Base-by-base conservation (phyloP, 2,113 vertebrate genomes). In the Sinocyclocheilus maitianheensis region DNA sequence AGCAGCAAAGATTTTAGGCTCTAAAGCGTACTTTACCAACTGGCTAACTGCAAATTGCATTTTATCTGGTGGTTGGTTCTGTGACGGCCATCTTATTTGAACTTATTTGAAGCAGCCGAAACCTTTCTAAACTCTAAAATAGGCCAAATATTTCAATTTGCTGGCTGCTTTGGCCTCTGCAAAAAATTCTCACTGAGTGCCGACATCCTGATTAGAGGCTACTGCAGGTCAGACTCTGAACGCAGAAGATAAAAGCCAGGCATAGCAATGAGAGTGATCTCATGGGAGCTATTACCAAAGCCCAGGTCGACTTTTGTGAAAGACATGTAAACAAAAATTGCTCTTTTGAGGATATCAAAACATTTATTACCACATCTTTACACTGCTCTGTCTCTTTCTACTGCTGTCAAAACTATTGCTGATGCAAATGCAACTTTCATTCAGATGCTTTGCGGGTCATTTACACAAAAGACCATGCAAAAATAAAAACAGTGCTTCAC, bases 221-320 rank as follows among this genome's bases (percentile, higher is more conserved):
- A 81, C n/a, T 20, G 78, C 34, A 63, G 78, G 78, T 81, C 60
- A 81, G 37, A 26, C 58, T 62, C 77, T 60, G 75, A 77, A 79
- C 5, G 11, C 58, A 18, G n/a, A 40, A 63, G 60, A 81, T 65
- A 46, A 81, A 81, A 81, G n/a, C 37, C 22, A 46, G 37, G 37
- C 58, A 46, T 24, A 46, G 60, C 40, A 43, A 62, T 46, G 40
- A 81, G 37, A 26, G 7, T 22, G 40, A 81, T 11, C 40, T 81
- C 40, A 81, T 81, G 37, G 13, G 58, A 24, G 58, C 58, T 18
- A 46, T 65, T 26, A 81, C 60, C 77, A 65, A 65, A 48, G 78
- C 60, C 58, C 53, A 62, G 55, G 20, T 81, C 40, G n/a, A 65
- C 62, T 46, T 43, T 16, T 60, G 30, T 24, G 67, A 12, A 74